These are phyloP conservation scores for Macroglossus sobrinus DNA, from an alignment of 2,113 vertebrate genomes.

Conservation along the genomic window DNA sequence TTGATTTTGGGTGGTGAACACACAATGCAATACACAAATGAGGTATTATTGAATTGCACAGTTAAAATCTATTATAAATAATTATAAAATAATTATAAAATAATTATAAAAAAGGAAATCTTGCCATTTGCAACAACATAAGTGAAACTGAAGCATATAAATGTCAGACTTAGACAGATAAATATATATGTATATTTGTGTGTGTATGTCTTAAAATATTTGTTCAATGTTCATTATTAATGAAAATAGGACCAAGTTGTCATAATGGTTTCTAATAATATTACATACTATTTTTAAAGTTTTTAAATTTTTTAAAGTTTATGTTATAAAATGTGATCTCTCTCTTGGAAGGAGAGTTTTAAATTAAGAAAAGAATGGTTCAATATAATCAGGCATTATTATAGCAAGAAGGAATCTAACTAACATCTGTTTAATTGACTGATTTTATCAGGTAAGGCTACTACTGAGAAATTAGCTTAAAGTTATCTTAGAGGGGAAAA, in stretches of 20 bases:
- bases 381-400: neutral
- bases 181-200: too few relatives aligned
- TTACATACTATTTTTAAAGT: neutral
- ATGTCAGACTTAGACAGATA: too few relatives aligned
- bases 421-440: neutral
- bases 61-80: too few relatives aligned
- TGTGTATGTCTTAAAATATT: neutral
- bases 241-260: neutral
- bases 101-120: too few relatives aligned
- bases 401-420: neutral
- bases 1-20: too few relatives aligned
- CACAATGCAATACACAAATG: too few relatives aligned
- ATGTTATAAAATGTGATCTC: neutral
- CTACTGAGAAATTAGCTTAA: neutral
- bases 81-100: too few relatives aligned
- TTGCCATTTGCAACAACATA: too few relatives aligned
- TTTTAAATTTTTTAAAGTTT: too few relatives aligned
- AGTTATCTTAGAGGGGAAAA: neutral
- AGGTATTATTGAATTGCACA: too few relatives aligned
- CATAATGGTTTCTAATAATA: neutral
- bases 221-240: neutral
- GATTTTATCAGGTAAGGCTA: neutral
- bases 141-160: too few relatives aligned
- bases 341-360: neutral
- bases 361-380: neutral